These are phyloP conservation scores for Villa cingulata DNA, from an alignment of 2,888 invertebrate genomes.

Conservation along the genomic window DNA sequence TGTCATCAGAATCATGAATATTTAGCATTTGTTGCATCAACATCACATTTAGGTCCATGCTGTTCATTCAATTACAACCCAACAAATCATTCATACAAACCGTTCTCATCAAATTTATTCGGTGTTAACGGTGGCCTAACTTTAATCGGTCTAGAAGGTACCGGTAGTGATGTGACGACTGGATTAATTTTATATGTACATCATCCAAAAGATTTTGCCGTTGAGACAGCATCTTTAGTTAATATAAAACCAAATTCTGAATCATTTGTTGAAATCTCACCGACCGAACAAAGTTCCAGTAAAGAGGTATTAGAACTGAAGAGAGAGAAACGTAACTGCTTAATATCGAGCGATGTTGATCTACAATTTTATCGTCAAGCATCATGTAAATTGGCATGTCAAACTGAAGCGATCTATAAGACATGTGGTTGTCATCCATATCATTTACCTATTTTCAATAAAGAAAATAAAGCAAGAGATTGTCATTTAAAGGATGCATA, in stretches of 20 bases:
- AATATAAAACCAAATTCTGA: slow-evolving; percentile 30
- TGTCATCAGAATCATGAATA: slow-evolving; percentile 29
- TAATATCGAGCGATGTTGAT: slow-evolving; percentile 27
- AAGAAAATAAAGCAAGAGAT: slow-evolving; percentile 19
- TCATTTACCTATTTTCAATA: slow-evolving; percentile 24
- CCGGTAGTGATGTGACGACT: slow-evolving; percentile 28
- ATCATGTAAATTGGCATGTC: slow-evolving; percentile 28
- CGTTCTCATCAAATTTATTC: slow-evolving; percentile 31
- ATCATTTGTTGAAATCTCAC: slow-evolving; percentile 32
- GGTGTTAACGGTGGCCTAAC: slow-evolving; percentile 31
- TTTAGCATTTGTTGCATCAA: slow-evolving; percentile 29
- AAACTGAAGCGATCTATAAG: slow-evolving; percentile 24
- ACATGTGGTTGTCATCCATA: slow-evolving; percentile 33
- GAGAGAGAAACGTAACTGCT: slow-evolving; percentile 29
- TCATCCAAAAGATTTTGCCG: slow-evolving; percentile 33
- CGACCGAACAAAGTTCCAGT: slow-evolving; percentile 30
- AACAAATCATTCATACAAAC: slow-evolving; percentile 27
- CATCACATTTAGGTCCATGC: slow-evolving; percentile 30
- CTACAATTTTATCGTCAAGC: slow-evolving; percentile 29
- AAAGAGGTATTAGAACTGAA: slow-evolving; percentile 29
- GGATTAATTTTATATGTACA: slow-evolving; percentile 31
- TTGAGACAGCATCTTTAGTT: slow-evolving; percentile 28
- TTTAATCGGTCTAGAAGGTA: slow-evolving; percentile 30
- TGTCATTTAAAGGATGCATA: slow-evolving; percentile 28
- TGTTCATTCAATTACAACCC: slow-evolving; percentile 36